Conservation (phyloP, 2,797 vertebrate genomes). For the Luscinia megarhynchos region DNA sequence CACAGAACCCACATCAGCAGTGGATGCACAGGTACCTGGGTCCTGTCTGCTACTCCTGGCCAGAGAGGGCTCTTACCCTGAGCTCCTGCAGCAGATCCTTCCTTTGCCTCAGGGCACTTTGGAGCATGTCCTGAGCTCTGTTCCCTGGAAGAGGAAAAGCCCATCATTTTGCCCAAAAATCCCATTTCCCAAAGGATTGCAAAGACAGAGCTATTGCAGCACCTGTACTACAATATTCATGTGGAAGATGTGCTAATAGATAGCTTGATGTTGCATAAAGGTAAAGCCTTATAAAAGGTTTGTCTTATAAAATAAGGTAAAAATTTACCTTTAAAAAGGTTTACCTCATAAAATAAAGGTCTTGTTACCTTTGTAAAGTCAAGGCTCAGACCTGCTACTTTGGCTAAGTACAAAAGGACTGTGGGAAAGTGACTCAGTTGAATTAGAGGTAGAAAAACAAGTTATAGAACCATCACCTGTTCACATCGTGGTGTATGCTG, state of each 20-base stretch:
- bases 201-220: background rate
- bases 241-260: background rate
- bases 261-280: background rate
- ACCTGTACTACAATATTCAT: background rate
- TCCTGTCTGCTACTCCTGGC: background rate
- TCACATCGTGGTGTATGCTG: fast-evolving
- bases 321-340: too few species aligned
- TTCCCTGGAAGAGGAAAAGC: conserved; percentile 70
- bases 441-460: background rate
- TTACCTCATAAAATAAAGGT: background rate
- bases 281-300: background rate
- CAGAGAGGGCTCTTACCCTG: conserved; percentile 74
- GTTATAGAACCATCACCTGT: fast-evolving
- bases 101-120: conserved; percentile 80
- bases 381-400: background rate
- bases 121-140: conserved; percentile 71
- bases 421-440: background rate
- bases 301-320: background rate
- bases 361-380: background rate
- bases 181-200: background rate
- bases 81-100: conserved; percentile 83
- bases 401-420: background rate
- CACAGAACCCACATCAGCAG: background rate
- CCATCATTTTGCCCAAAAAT: background rate
- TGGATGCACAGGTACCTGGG: too few species aligned